Evolutionary conservation across 92 coral and sea anemone genomes (phyloP).

Genomic region (Siderastrea radians): DNA sequence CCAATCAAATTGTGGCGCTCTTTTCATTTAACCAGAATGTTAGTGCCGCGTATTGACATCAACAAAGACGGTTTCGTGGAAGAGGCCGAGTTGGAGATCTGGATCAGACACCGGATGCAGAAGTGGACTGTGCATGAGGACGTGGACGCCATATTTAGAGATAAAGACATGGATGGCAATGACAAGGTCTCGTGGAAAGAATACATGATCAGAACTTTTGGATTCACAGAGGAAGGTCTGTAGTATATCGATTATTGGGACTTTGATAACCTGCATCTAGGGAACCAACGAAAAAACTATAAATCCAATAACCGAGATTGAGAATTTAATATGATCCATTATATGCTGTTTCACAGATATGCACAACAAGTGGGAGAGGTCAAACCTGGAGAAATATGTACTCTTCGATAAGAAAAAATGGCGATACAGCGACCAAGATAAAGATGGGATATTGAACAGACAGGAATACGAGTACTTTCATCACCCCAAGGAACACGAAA

Average conservation of each 20-base stretch:
- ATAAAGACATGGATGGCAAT: slow-evolving; percentile 84
- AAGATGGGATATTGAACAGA: slow-evolving; percentile 83
- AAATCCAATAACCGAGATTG: no score
- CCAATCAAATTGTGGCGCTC: neutral
- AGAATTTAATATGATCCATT: no score
- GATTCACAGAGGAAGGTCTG: slow-evolving; percentile 86
- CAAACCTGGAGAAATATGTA: slow-evolving; percentile 77
- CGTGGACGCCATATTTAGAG: slow-evolving; percentile 89
- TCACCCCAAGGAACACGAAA: slow-evolving; percentile 94
- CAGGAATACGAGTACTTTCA: slow-evolving; percentile 91
- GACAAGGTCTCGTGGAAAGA: slow-evolving; percentile 93
- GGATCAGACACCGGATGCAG: slow-evolving; percentile 95
- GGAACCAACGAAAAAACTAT: no score
- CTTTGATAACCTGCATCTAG: no score
- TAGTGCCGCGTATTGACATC: slow-evolving; percentile 93
- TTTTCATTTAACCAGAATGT: slow-evolving; percentile 66
- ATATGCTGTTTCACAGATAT: slow-evolving; percentile 58
- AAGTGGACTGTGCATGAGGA: slow-evolving; percentile 97
- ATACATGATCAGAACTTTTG: slow-evolving; percentile 89
- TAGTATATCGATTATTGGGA: neutral
- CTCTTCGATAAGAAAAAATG: slow-evolving; percentile 88
- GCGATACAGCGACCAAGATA: slow-evolving; percentile 94
- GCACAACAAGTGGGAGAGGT: slow-evolving; percentile 88
- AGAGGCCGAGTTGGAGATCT: slow-evolving; percentile 93
- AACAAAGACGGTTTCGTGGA: slow-evolving; percentile 97